phyloP scores from a whole-genome alignment of 2,797 vertebrate genomes.

The Spinus olivaceus region DNA sequence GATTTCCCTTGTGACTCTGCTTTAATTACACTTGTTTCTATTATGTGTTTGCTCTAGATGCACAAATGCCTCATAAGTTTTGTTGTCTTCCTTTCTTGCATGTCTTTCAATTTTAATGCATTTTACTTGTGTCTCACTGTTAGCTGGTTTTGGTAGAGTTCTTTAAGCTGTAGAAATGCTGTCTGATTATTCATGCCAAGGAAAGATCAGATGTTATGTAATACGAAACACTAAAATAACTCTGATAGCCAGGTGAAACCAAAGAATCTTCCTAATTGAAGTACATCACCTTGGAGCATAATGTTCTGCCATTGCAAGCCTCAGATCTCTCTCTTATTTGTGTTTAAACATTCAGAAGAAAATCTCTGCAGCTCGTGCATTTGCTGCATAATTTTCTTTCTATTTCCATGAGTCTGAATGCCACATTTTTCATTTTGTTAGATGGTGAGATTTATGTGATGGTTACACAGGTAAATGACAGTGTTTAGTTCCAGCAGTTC shows the following conservation, averaged over 20 bases:
- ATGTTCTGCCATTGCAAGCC: background rate
- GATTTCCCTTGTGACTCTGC: background rate
- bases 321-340: background rate
- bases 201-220: background rate
- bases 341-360: constrained; percentile 8
- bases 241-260: constrained; percentile 13
- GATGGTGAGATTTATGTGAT: background rate
- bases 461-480: background rate
- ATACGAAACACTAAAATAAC: constrained; percentile 8
- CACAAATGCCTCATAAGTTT: constrained; percentile 11
- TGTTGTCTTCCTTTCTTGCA: constrained; percentile 5
- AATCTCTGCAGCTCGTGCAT: background rate
- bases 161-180: constrained; percentile 22
- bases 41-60: constrained; percentile 17
- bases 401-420: background rate
- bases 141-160: background rate
- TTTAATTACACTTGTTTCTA: constrained; percentile 12
- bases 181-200: constrained; percentile 17
- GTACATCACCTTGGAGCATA: background rate
- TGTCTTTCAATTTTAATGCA: background rate
- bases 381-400: background rate
- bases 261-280: constrained; percentile 33
- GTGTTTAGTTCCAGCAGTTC: background rate
- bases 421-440: background rate
- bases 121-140: background rate